These are phyloP conservation scores for Bombus pascuorum DNA, from an alignment of 1,140 invertebrate species.

Conservation along the genomic window DNA sequence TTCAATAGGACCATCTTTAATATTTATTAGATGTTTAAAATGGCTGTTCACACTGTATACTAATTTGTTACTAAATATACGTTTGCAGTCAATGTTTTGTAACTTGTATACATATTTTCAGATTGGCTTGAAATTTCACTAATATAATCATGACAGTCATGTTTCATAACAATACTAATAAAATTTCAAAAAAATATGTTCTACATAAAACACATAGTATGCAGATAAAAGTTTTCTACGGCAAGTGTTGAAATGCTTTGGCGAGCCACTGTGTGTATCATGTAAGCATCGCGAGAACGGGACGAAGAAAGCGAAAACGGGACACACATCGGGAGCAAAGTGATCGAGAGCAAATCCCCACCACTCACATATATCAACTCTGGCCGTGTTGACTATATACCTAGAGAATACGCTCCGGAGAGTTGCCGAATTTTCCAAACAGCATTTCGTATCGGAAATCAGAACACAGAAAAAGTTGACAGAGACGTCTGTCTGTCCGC, in stretches of 20 bases:
- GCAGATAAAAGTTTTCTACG: not conserved
- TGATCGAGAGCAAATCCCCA: not conserved
- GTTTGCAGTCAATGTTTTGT: not conserved
- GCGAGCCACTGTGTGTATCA: not conserved
- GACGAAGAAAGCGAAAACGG: too few species aligned
- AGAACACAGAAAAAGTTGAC: slow-evolving; percentile 50
- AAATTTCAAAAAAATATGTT: not conserved
- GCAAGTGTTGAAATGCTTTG: not conserved
- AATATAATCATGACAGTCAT: not conserved
- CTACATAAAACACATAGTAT: not conserved
- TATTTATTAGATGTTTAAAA: not conserved
- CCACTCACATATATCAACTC: not conserved
- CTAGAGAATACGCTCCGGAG: slow-evolving; percentile 50
- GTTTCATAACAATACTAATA: not conserved
- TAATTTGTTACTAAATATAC: not conserved
- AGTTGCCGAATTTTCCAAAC: slow-evolving; percentile 57
- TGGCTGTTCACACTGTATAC: not conserved
- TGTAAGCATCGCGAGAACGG: not conserved
- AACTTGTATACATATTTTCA: not conserved
- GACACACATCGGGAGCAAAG: not conserved
- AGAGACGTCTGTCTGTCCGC: slow-evolving; percentile 62
- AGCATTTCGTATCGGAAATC: slow-evolving; percentile 56
- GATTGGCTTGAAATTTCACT: not conserved
- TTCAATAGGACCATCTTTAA: not conserved
- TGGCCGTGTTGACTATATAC: not conserved